A percentile compares a stretch with the other conserved stretches of the same genome.
These are phyloP conservation scores for Papilio glaucus DNA, from an alignment of 1,140 invertebrate genomes.

Conservation along the genomic window DNA sequence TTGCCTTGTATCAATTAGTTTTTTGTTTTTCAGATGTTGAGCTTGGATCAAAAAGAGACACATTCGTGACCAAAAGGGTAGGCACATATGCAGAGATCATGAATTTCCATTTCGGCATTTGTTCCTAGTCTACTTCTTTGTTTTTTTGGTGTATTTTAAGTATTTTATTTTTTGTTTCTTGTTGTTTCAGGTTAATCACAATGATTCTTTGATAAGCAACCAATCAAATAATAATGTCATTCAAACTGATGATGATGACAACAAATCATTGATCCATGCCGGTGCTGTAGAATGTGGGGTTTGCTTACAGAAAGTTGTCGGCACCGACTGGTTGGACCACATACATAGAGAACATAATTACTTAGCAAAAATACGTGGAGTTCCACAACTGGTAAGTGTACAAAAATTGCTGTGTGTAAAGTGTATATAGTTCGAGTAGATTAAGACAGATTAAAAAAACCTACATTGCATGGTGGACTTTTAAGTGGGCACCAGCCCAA, in stretches of 20 bases:
- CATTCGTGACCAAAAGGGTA: too few species aligned
- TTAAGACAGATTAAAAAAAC: too few species aligned
- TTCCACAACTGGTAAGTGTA: constrained; percentile 38
- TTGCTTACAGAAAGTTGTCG: constrained; percentile 39
- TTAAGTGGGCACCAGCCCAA: too few species aligned
- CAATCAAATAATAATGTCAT: background rate
- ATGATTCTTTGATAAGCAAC: background rate
- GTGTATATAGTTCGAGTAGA: background rate
- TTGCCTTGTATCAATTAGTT: too few species aligned
- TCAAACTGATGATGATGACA: background rate
- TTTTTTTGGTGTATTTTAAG: background rate
- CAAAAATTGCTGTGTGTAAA: background rate
- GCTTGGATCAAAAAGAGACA: too few species aligned
- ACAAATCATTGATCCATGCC: background rate
- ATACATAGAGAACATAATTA: constrained; percentile 52
- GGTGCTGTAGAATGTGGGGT: constrained; percentile 47
- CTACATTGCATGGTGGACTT: too few species aligned
- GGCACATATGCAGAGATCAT: too few species aligned
- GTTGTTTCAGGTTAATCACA: background rate
- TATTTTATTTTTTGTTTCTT: too few species aligned
- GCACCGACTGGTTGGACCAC: constrained; percentile 49
- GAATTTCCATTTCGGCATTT: too few species aligned
- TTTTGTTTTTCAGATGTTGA: too few species aligned
- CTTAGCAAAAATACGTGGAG: constrained; percentile 55
- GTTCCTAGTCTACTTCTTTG: too few species aligned